Conservation (phyloP, 2,113 vertebrate genomes). For the Solea solea region DNA sequence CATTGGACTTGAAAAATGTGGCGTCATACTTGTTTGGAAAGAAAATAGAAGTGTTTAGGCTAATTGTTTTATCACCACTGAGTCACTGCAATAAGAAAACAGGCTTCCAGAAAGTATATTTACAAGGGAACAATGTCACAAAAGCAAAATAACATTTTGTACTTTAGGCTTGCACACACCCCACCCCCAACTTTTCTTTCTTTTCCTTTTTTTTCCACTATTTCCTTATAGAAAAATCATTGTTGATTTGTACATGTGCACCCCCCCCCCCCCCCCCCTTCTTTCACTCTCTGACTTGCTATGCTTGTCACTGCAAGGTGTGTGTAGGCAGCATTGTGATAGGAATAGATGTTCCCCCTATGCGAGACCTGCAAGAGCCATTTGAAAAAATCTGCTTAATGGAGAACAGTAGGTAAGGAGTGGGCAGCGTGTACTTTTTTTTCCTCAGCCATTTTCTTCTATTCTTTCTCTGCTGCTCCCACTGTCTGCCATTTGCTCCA, state of each 20-base stretch:
- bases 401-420: slow-evolving; percentile 82
- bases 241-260: slow-evolving; percentile 55
- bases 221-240: slow-evolving; percentile 43
- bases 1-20: not conserved
- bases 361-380: slow-evolving; percentile 84
- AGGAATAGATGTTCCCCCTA: slow-evolving; percentile 84
- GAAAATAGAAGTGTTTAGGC: slow-evolving; percentile 2
- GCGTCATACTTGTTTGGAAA: slow-evolving; percentile 13
- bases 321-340: slow-evolving; percentile 86
- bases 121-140: not conserved
- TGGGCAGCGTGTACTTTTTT: slow-evolving; percentile 78
- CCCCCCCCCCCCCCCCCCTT: slow-evolving; percentile 19
- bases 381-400: slow-evolving; percentile 83
- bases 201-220: not conserved
- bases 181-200: slow-evolving; percentile 23
- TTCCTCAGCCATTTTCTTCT: slow-evolving; percentile 52
- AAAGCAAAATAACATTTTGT: slow-evolving; percentile 23
- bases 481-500: slow-evolving; percentile 72
- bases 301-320: slow-evolving; percentile 77
- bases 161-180: slow-evolving; percentile 22
- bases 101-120: slow-evolving; percentile 1
- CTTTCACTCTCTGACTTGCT: slow-evolving; percentile 35
- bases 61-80: slow-evolving; percentile 16
- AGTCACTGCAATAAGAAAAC: slow-evolving; percentile 20
- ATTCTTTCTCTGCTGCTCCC: slow-evolving; percentile 62